Base-by-base conservation (phyloP, 2,888 invertebrate species). In the Charanyca ferruginea region DNA sequence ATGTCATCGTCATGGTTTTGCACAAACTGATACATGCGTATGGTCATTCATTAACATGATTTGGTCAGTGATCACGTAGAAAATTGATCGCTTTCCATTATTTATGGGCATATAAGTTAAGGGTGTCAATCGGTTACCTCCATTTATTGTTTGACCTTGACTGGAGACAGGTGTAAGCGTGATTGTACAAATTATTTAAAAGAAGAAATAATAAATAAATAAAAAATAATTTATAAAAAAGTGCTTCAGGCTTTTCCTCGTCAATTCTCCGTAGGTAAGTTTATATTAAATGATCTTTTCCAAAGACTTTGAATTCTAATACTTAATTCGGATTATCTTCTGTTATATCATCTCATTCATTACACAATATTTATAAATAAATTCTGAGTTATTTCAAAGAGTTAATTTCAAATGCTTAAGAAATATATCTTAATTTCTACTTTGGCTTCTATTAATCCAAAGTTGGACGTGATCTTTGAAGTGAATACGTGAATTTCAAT, bases 11-110 rank as follows among this genome's bases (percentile, higher is more conserved):
- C 86, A 91, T 83, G 91, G 88, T 67, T 68, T 59, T 84, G 87
- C 82, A 79, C 87, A 82, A 85, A 85, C 85, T 83, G 82, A 85
- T 81, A 68, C 72, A 68, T 77, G 60, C 47, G 52, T 85, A 81
- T 52, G 60, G 61, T 69, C 86, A 84, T 81, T 86, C 89, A 94
- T 94, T 94, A 93, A 89, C 91, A 89, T 87, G 91, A 90, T 93
- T 92, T 91, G 92, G 87, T 93, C 74, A 70, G 86, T 91, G 91
- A 77, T 76, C 88, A 86, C 87, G 84, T 87, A 87, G 92, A 92
- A 92, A 93, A 93, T 90, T 71, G 84, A 82, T 84, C 81, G 91
- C 91, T 93, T 93, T 94, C 92, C 87, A 89, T 79, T 69, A 67
- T 52, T 61, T 65, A 80, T 66, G 61, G 64, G 78, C 84, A 91